phyloP scores from a whole-genome alignment of 2,888 invertebrate species.

The Orchesellides sinensis region DNA sequence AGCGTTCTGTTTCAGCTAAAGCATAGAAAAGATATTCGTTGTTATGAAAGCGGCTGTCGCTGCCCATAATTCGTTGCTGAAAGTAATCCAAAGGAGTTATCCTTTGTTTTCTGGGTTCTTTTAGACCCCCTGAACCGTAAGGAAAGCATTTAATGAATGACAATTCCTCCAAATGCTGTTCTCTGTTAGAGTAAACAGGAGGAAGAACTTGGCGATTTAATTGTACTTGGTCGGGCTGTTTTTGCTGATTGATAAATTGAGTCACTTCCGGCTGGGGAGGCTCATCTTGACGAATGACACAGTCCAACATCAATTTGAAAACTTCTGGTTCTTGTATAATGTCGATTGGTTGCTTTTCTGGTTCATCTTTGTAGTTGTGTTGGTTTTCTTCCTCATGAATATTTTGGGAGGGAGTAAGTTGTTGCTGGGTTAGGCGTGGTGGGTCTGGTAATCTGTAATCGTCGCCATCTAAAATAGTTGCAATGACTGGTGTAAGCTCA shows the following conservation, averaged over 20 bases:
- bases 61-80: slow-evolving; percentile 42
- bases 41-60: background rate
- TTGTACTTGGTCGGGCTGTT: background rate
- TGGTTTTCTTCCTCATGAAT: background rate
- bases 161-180: slow-evolving; percentile 25
- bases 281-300: slow-evolving; percentile 23
- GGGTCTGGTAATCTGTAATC: background rate
- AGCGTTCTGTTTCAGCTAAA: background rate
- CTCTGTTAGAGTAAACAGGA: slow-evolving; percentile 15
- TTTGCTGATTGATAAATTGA: background rate
- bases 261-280: background rate
- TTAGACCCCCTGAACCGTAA: slow-evolving; percentile 22
- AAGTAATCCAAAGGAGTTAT: slow-evolving; percentile 50
- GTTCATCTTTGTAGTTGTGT: too few species aligned
- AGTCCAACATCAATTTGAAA: slow-evolving; percentile 11
- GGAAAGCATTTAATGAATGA: slow-evolving; percentile 43
- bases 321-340: background rate
- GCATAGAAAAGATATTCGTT: slow-evolving; percentile 47
- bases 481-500: background rate
- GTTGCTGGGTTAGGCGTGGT: background rate
- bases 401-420: background rate
- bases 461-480: background rate
- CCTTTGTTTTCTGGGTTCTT: background rate
- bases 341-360: too few species aligned
- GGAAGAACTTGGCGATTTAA: background rate